Evolutionary conservation across 2,888 invertebrate species (phyloP).

Genomic region (Yponomeuta sedellus): DNA sequence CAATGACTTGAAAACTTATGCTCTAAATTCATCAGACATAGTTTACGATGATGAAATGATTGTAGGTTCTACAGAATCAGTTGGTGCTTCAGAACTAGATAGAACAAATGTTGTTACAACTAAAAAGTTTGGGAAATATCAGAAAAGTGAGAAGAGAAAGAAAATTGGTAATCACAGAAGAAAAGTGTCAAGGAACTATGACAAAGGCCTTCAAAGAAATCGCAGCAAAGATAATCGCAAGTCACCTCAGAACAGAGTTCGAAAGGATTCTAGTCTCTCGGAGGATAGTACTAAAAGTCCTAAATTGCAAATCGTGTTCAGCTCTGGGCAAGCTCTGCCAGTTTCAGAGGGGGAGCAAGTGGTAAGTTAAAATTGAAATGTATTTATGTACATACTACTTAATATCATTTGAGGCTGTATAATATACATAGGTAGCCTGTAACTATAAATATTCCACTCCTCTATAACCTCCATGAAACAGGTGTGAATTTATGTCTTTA

Average conservation of each 20-base stretch:
- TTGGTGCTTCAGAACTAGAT: slow-evolving; percentile 49
- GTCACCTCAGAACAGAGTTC: slow-evolving; percentile 47
- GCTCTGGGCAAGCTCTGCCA: slow-evolving; percentile 72
- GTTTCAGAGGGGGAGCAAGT: slow-evolving; percentile 78
- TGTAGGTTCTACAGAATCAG: slow-evolving; percentile 55
- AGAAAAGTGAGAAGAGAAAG: slow-evolving; percentile 35
- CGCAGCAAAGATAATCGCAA: slow-evolving; percentile 48
- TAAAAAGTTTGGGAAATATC: slow-evolving; percentile 38
- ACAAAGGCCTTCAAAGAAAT: slow-evolving; percentile 37
- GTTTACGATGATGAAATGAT: slow-evolving; percentile 58
- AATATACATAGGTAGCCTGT: too few relatives aligned
- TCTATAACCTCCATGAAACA: too few relatives aligned
- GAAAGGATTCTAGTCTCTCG: slow-evolving; percentile 53
- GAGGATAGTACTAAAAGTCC: slow-evolving; percentile 59
- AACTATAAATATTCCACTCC: too few relatives aligned
- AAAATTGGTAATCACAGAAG: slow-evolving; percentile 65
- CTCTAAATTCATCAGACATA: slow-evolving; percentile 43
- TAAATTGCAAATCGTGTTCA: slow-evolving; percentile 69
- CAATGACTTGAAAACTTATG: slow-evolving; percentile 24
- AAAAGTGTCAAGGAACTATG: slow-evolving; percentile 51
- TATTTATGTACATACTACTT: too few relatives aligned
- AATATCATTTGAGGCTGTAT: too few relatives aligned
- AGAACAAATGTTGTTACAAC: slow-evolving; percentile 39
- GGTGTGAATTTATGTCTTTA: too few relatives aligned
- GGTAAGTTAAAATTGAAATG: slow-evolving; percentile 41